Evolutionary conservation across 2,888 invertebrate genomes (phyloP).

Genomic region (Oligia fasciuncula): DNA sequence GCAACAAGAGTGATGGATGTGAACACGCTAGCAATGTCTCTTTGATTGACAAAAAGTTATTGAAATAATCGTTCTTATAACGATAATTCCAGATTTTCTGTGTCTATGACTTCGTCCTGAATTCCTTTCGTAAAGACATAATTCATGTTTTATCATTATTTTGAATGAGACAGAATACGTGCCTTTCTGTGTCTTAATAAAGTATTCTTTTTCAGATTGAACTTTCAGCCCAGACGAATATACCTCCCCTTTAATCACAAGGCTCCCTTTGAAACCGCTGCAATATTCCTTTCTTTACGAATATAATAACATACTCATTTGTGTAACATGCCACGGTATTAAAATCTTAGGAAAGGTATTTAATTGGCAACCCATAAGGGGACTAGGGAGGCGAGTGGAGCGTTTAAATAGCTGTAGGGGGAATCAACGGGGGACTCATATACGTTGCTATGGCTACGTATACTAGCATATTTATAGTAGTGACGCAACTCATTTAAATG

Average conservation of each 20-base stretch:
- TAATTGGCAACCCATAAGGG: constrained; percentile 56
- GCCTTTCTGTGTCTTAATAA: not conserved
- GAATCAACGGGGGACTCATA: constrained; percentile 42
- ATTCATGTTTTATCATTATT: constrained; percentile 25
- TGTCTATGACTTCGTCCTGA: constrained; percentile 26
- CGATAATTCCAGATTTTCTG: constrained; percentile 50
- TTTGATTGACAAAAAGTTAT: constrained; percentile 67
- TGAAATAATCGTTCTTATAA: constrained; percentile 59
- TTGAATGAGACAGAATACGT: constrained; percentile 27
- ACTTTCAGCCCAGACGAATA: constrained; percentile 17
- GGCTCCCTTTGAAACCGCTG: constrained; percentile 5
- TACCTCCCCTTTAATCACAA: not conserved
- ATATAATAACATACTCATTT: constrained; percentile 18
- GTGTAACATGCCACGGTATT: constrained; percentile 47
- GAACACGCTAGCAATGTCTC: constrained; percentile 56
- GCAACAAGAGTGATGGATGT: constrained; percentile 66
- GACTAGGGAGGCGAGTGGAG: constrained; percentile 69
- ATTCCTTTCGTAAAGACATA: constrained; percentile 35
- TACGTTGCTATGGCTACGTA: constrained; percentile 21
- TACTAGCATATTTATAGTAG: constrained; percentile 31
- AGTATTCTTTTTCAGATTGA: not conserved
- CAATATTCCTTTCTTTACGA: constrained; percentile 9
- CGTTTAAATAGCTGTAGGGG: constrained; percentile 68
- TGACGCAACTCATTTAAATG: constrained; percentile 61
- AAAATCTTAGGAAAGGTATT: constrained; percentile 55